Evolutionary conservation across 1,140 invertebrate species (phyloP), one percentile per base, ranked within the genome.

Genomic region (Hyposmocoma kahamanoa): DNA sequence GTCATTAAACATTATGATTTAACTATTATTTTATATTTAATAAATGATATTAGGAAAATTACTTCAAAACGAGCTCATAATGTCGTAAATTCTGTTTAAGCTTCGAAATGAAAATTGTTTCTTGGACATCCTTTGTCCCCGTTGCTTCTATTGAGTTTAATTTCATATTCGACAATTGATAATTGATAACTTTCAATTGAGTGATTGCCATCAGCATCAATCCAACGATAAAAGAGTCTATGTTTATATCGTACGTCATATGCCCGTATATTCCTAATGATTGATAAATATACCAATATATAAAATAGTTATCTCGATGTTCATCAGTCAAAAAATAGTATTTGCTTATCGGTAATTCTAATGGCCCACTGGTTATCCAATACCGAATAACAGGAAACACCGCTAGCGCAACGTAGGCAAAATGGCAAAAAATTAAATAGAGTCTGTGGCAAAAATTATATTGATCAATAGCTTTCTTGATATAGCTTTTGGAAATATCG

Each of bases 301-400:
- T n/a, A 49, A 71, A 82, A 62, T 74, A 71, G 5, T 47, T 46
- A 20, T 58, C 17, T 21, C 67, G 38, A 3, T 47, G 15, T 32
- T 68, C 45, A 3, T 66, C 53, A n/a, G 50, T 59, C 21, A 82
- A 55, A 53, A 80, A 82, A 59, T 74, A 78, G 57, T 78, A 82
- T 53, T 69, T 71, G 46, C 67, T 73, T 39, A 82, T 56, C 13
- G 76, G 78, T 39, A 82, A 51, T 34, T 75, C 58, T 19, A 68
- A 38, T 3, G 47, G 1, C 11, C 11, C 26, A 13, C 44, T 15
- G 52, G 47, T n/a, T n/a, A 24, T 60, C 56, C 24, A 61, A 68
- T 53, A 72, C 53, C 0, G 69, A 52, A 53, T 67, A 38, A 21
- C 15, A 52, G 26, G 15, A 72, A 46, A 47, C 11, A 36, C 72